Evolutionary conservation across 2,797 vertebrate species (phyloP).

Genomic region (Helostoma temminkii): DNA sequence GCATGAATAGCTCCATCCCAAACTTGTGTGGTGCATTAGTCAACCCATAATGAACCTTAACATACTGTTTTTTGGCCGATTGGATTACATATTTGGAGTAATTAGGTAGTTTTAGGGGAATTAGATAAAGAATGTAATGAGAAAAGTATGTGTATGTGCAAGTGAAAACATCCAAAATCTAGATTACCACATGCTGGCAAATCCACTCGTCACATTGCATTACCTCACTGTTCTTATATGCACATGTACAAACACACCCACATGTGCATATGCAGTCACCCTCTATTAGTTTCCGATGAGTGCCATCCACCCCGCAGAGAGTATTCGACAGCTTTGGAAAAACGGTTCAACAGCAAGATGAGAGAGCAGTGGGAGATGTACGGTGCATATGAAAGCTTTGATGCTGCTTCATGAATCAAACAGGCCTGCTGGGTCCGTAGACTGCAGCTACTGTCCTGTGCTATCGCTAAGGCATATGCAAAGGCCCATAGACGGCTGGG

Average conservation of each 20-base stretch:
- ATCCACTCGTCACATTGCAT: constrained; percentile 68
- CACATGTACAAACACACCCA: constrained; percentile 8
- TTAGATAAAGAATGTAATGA: constrained; percentile 43
- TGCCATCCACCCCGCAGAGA: constrained; percentile 57
- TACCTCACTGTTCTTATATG: constrained; percentile 37
- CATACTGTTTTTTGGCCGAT: constrained; percentile 59
- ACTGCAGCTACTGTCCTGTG: constrained; percentile 38
- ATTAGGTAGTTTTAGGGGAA: constrained; percentile 62
- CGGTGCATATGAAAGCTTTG: constrained; percentile 55
- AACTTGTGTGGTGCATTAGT: constrained; percentile 70
- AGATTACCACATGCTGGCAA: constrained; percentile 66
- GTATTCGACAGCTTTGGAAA: constrained; percentile 53
- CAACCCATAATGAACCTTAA: constrained; percentile 69
- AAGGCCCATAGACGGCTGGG: constrained; percentile 14
- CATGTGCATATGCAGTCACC: constrained; percentile 54
- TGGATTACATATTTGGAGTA: constrained; percentile 65
- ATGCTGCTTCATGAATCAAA: constrained; percentile 68
- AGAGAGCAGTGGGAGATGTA: constrained; percentile 59
- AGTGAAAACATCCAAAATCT: constrained; percentile 45
- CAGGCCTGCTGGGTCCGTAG: constrained; percentile 52
- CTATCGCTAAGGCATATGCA: constrained; percentile 31
- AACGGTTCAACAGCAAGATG: constrained; percentile 55
- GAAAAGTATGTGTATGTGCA: constrained; percentile 11
- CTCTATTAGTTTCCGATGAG: constrained; percentile 69
- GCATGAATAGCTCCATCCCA: constrained; percentile 69